Evolutionary conservation across 2,888 invertebrate genomes (phyloP).

Genomic region (Gymnoscelis rufifasciata): DNA sequence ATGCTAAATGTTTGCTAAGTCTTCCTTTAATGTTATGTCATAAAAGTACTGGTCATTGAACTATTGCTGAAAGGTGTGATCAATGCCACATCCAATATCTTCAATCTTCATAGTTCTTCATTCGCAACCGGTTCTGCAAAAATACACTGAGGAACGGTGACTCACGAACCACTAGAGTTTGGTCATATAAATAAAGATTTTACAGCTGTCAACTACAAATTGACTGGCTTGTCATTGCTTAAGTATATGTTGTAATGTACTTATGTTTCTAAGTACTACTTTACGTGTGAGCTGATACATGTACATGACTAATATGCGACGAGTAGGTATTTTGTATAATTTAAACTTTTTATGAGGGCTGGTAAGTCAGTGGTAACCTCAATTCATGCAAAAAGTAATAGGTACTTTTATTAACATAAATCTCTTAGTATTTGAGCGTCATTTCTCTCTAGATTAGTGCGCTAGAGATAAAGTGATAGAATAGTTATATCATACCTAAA

Average conservation of each 20-base stretch:
- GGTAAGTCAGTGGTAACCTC: too few relatives aligned
- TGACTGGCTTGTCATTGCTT: not conserved
- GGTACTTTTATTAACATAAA: too few relatives aligned
- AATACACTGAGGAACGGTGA: slow-evolving; percentile 40
- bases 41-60: too few relatives aligned
- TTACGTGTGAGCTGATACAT: not conserved
- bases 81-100: slow-evolving; percentile 31
- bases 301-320: not conserved
- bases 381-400: too few relatives aligned
- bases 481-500: too few relatives aligned
- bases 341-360: too few relatives aligned
- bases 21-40: too few relatives aligned
- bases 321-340: too few relatives aligned
- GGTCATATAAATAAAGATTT: slow-evolving; percentile 38
- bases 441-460: too few relatives aligned
- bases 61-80: not conserved
- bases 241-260: not conserved
- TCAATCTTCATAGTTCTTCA: slow-evolving; percentile 28
- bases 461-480: too few relatives aligned
- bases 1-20: too few relatives aligned
- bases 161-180: slow-evolving; percentile 41
- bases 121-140: slow-evolving; percentile 46
- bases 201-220: slow-evolving; percentile 18
- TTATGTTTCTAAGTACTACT: not conserved
- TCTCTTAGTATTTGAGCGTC: too few relatives aligned